phyloP scores from a whole-genome alignment of 1,140 invertebrate species.

The Zophobas morio region DNA sequence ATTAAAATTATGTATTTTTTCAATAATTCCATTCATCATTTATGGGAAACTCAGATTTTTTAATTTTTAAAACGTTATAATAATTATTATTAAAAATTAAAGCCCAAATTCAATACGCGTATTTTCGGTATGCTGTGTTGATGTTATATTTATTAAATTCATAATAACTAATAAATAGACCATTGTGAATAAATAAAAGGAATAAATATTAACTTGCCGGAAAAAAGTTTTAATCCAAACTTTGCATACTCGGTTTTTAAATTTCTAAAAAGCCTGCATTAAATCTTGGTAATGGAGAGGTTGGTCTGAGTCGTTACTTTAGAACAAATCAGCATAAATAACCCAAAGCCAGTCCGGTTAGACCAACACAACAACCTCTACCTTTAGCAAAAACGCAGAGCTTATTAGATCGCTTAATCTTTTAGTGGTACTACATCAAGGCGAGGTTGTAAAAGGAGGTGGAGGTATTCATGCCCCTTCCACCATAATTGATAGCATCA shows the following conservation, averaged over 20 bases:
- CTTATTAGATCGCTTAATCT: constrained; percentile 34
- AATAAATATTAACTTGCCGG: too few species aligned
- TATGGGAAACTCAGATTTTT: too few species aligned
- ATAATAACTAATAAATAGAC: too few species aligned
- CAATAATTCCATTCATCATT: too few species aligned
- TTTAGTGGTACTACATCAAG: constrained; percentile 24
- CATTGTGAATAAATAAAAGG: too few species aligned
- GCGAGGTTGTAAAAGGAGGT: constrained; percentile 8
- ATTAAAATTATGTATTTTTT: too few species aligned
- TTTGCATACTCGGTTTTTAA: neutral
- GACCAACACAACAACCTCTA: constrained; percentile 1
- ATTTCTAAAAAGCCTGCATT: constrained; percentile 17
- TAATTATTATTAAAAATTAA: too few species aligned
- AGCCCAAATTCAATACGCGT: too few species aligned
- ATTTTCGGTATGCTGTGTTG: too few species aligned
- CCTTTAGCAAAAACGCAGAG: constrained; percentile 26
- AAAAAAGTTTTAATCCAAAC: too few species aligned
- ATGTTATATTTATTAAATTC: too few species aligned
- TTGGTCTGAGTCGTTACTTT: constrained; percentile 13
- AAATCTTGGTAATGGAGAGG: constrained; percentile 33
- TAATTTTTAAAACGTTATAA: too few species aligned
- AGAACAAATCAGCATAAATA: constrained; percentile 41
- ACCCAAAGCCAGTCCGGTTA: constrained; percentile 11
- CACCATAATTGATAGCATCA: constrained; percentile 37
- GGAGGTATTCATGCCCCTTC: constrained; percentile 10